Evolutionary conservation across 92 coral and sea anemone genomes (phyloP), one percentile per base, ranked within the genome.

Genomic region (Umimayanthus chanpuru): DNA sequence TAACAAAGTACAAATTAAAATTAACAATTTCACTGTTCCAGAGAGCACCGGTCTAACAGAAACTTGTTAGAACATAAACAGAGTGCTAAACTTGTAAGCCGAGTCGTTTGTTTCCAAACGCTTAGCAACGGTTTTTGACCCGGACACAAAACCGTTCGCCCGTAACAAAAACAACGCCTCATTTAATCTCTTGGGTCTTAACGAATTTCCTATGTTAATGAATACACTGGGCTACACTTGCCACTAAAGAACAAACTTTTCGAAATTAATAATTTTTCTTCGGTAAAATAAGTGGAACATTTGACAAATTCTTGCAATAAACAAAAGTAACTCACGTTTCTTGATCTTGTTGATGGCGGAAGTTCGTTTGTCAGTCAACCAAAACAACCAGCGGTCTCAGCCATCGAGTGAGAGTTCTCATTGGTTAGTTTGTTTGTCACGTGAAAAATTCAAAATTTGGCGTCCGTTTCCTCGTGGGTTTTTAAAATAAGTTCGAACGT

Each of bases 31-130:
- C 38, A 74, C 65, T 76, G 16, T 38, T 53, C 53, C 67, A 20
- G 15, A 32, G 32, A 29, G 66, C 39, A 28, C 40, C 61, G 30
- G 30, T 44, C 44, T 29, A 80, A 56, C 56, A 80, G 1, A 28
- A 56, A 18, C 14, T 3, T 30, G n/a, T n/a, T 9, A 41, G 25
- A 76, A 76, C 80, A 15, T 38, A 11, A 44, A n/a, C 82, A 44
- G 39, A 50, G 5, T 26, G 16, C 32, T 38, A 55, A 74, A 28
- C 28, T 20, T 55, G 67, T 10, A 53, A 40, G 36, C 18, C 39
- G 44, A 30, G 75, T 80, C 72, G 93, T 90, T 89, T 90, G 93
- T 87, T 82, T 87, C 81, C 56, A 66, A 81, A 83, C 36, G 87
- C 87, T 70, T 83, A 83, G 79, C 87, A 83, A 83, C 87, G 77